Evolutionary conservation across 2,888 invertebrate species (phyloP).

Genomic region (Elysia crispata): DNA sequence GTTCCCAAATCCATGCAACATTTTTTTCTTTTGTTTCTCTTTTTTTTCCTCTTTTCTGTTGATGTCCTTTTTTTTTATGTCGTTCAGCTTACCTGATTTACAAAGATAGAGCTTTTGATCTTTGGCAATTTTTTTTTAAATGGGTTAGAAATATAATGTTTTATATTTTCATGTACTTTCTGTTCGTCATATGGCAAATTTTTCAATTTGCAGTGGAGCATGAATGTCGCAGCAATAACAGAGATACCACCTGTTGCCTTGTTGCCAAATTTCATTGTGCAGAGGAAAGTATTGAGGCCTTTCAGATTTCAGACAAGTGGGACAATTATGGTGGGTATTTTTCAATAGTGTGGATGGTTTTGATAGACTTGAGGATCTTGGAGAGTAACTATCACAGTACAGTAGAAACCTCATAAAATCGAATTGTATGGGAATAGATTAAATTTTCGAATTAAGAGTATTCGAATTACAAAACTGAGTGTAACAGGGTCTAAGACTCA

Average conservation of each 20-base stretch:
- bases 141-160: not conserved
- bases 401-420: too few relatives aligned
- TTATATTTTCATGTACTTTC: not conserved
- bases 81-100: too few relatives aligned
- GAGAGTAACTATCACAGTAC: not conserved
- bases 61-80: too few relatives aligned
- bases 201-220: conserved; percentile 83
- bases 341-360: too few relatives aligned
- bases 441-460: too few relatives aligned
- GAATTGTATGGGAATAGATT: too few relatives aligned
- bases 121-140: not conserved
- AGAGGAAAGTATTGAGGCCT: conserved; percentile 86
- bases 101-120: too few relatives aligned
- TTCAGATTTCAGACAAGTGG: conserved; percentile 86
- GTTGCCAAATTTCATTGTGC: conserved; percentile 87
- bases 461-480: too few relatives aligned
- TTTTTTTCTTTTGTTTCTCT: conserved; percentile 16
- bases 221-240: conserved; percentile 87
- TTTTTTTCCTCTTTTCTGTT: not conserved
- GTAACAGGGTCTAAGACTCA: too few relatives aligned
- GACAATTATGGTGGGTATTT: conserved; percentile 82
- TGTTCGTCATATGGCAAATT: too few relatives aligned
- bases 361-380: not conserved
- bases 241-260: conserved; percentile 86
- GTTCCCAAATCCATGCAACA: not conserved